Evolutionary conservation across 2,888 invertebrate species (phyloP).

Genomic region (Netelia inedita): DNA sequence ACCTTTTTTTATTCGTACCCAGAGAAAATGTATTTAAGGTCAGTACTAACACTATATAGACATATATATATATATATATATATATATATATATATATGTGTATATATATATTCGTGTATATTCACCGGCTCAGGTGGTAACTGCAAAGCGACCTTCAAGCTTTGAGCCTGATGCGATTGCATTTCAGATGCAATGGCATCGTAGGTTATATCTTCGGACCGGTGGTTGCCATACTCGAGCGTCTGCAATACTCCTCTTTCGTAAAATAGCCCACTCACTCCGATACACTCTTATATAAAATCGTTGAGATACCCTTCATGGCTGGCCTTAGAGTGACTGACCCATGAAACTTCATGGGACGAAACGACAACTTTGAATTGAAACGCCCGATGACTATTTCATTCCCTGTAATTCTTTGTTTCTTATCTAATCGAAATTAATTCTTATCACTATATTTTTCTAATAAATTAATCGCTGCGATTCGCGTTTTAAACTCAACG

Average conservation of each 20-base stretch:
- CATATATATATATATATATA: constrained; percentile 21
- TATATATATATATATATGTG: constrained; percentile 22
- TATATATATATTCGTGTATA: constrained; percentile 29
- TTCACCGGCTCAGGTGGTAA: constrained; percentile 45
- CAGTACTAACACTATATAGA: constrained; percentile 37
- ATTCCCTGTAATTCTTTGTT: neutral
- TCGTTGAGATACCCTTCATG: neutral
- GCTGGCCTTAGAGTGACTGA: constrained; percentile 3
- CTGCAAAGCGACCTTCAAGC: constrained; percentile 21
- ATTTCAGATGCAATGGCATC: constrained; percentile 46
- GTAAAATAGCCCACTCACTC: constrained; percentile 17
- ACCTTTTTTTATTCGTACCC: constrained; percentile 8
- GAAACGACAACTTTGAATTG: constrained; percentile 14
- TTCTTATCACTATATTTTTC: neutral
- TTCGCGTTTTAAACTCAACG: too few relatives aligned
- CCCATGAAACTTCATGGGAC: constrained; percentile 32
- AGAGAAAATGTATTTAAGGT: constrained; percentile 48
- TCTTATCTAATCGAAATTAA: neutral
- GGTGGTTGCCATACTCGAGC: neutral
- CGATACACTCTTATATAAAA: constrained; percentile 4
- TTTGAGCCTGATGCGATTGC: constrained; percentile 51
- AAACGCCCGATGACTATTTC: neutral
- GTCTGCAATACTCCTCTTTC: constrained; percentile 36
- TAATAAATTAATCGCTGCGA: neutral
- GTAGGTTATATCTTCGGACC: constrained; percentile 18